A percentile compares a stretch with the other conserved stretches of the same genome.
Evolutionary conservation across 2,888 invertebrate species (phyloP).

Genomic region (Gryllus longicercus): DNA sequence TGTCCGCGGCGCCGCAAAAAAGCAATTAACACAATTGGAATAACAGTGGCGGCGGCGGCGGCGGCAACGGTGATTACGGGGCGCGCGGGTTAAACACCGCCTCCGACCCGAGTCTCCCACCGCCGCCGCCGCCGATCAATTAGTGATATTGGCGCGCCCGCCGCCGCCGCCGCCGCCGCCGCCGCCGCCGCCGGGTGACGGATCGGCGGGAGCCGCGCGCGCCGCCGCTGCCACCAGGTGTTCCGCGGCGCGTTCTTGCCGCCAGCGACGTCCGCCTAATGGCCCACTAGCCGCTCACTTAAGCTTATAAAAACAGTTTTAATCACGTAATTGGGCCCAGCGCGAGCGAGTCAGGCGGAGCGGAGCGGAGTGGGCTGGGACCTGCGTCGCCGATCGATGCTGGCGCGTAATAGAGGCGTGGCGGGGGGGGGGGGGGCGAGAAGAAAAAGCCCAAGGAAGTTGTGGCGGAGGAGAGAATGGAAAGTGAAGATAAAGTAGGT

Average conservation of each 20-base stretch:
- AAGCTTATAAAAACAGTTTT: constrained; percentile 29
- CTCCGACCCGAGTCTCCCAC: neutral
- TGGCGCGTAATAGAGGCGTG: too few relatives aligned
- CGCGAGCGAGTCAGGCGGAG: neutral
- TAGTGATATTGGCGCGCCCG: constrained; percentile 2
- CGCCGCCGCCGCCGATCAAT: constrained; percentile 9
- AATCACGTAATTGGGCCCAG: constrained; percentile 31
- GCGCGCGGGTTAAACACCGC: neutral
- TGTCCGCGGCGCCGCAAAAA: constrained; percentile 19
- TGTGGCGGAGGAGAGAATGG: too few relatives aligned
- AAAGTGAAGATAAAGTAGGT: too few relatives aligned
- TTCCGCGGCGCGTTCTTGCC: neutral
- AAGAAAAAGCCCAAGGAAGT: too few relatives aligned
- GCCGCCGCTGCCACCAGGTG: neutral
- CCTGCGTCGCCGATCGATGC: too few relatives aligned
- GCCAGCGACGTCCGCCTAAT: neutral
- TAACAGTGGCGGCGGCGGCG: constrained; percentile 17
- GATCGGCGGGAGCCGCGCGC: constrained; percentile 11
- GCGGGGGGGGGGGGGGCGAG: too few relatives aligned
- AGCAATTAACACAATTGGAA: constrained; percentile 25
- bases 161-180: neutral
- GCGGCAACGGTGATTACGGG: neutral
- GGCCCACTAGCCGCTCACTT: constrained; percentile 22
- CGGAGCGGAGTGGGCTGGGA: neutral
- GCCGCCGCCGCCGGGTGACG: neutral